These are phyloP conservation scores for Leptopilina myrica DNA, from an alignment of 2,888 invertebrate species.

Conservation along the genomic window DNA sequence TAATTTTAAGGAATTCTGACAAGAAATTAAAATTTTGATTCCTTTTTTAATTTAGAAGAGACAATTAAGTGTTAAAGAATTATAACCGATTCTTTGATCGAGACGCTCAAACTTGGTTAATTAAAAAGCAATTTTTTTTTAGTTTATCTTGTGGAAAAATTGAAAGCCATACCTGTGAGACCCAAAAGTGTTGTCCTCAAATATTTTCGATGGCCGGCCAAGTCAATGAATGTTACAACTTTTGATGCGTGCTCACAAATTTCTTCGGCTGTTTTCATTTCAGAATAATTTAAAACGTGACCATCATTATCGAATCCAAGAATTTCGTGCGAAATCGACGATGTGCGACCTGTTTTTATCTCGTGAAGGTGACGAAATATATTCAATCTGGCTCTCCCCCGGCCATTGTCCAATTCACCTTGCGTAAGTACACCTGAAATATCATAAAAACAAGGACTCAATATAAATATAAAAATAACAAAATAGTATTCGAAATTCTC, in stretches of 20 bases:
- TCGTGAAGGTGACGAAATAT: constrained; percentile 97
- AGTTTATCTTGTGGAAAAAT: too few species aligned
- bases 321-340: constrained; percentile 97
- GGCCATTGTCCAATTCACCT: constrained; percentile 96
- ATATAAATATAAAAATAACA: too few species aligned
- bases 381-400: constrained; percentile 95
- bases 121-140: not conserved
- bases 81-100: too few species aligned
- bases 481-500: too few species aligned
- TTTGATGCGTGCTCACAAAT: constrained; percentile 96
- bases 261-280: constrained; percentile 93
- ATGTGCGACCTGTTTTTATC: constrained; percentile 94
- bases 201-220: constrained; percentile 98
- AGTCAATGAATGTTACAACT: constrained; percentile 95
- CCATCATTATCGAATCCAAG: constrained; percentile 94
- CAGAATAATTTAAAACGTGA: constrained; percentile 91
- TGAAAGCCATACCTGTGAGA: constrained; percentile 81
- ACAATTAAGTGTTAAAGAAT: too few species aligned
- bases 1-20: too few species aligned
- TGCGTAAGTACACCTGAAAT: constrained; percentile 92
- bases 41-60: too few species aligned
- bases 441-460: not conserved
- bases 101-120: not conserved
- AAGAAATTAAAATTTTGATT: too few species aligned
- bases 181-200: constrained; percentile 97